Base-by-base conservation (phyloP, 2,113 vertebrate genomes). In the Nothoprocta pentlandii region DNA sequence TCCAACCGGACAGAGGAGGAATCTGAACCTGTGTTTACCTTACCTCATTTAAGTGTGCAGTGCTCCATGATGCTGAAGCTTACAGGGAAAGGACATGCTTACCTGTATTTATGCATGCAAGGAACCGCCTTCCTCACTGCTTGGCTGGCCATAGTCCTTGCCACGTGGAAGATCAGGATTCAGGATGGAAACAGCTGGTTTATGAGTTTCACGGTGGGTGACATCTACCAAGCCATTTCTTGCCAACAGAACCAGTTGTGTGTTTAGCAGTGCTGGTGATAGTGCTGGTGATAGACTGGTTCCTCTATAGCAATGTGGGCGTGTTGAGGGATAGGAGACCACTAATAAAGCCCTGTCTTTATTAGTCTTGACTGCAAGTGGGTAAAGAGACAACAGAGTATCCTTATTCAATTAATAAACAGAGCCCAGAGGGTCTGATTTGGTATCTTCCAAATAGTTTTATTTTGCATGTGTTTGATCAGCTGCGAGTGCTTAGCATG, bases 271-370 rank as follows among this genome's bases (percentile, higher is more conserved):
- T 23, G 39, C 28, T 15, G 62, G 22, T 0, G 1, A 26, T 42
- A 11, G 19, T 23, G 39, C 28, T 15, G 62, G 22, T 0, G 1
- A 26, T 42, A 11, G 19, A 49, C 12, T 10, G 1, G 20, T 5
- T 88, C 12, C n/a, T 74, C 41, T 44, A 21, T 8, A 41, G 25
- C 9, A 53, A 0, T 7, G 8, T 41, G 15, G 9, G 14, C 53
- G 41, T 26, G 3, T 62, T 93, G 67, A 34, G 28, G 10, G 39
- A 16, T 66, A 44, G 2, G 4, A 26, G 19, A 23, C 6, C 15
- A 16, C 25, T 87, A 30, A 41, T 3, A 56, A 66, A 68, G 68
- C 2, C 28, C 62, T 53, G 6, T 28, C 34, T 34, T 34, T 34
- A 34, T 34, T 16, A 26, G 23, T 32, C 30, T 4, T 80, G 20